phyloP scores from a whole-genome alignment of 2,797 vertebrate species.

The Sebastes matsubarae region DNA sequence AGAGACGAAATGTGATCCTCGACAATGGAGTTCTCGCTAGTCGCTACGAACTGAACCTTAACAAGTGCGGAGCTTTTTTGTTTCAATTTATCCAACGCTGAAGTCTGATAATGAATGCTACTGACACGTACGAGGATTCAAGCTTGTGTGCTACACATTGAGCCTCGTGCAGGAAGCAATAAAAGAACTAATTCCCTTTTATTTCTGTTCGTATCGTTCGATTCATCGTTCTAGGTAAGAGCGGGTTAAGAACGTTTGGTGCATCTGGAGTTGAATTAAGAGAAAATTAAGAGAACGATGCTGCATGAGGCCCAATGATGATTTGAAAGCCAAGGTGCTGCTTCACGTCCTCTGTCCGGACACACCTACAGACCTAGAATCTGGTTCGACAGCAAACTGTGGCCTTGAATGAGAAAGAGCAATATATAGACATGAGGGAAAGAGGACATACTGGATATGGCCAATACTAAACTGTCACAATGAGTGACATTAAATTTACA shows the following conservation, averaged over 20 bases:
- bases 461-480: background rate
- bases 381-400: background rate
- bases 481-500: slow-evolving; percentile 24
- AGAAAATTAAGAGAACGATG: background rate
- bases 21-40: background rate
- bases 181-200: background rate
- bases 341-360: background rate
- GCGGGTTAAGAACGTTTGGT: too few relatives aligned
- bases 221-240: too few relatives aligned
- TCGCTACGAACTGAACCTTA: background rate
- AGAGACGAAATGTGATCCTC: background rate
- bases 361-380: background rate
- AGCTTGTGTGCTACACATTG: background rate
- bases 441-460: background rate
- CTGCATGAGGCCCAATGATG: background rate
- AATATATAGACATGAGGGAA: background rate
- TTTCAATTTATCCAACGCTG: background rate
- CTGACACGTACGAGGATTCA: background rate
- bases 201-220: too few relatives aligned
- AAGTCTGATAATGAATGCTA: background rate
- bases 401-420: slow-evolving; percentile 9
- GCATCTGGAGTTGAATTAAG: too few relatives aligned
- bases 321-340: background rate
- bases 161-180: background rate
- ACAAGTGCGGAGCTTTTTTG: background rate